A percentile compares a stretch with the other conserved stretches of the same genome.
phyloP scores from a whole-genome alignment of 2,113 vertebrate genomes.

The Loxodonta africana region DNA sequence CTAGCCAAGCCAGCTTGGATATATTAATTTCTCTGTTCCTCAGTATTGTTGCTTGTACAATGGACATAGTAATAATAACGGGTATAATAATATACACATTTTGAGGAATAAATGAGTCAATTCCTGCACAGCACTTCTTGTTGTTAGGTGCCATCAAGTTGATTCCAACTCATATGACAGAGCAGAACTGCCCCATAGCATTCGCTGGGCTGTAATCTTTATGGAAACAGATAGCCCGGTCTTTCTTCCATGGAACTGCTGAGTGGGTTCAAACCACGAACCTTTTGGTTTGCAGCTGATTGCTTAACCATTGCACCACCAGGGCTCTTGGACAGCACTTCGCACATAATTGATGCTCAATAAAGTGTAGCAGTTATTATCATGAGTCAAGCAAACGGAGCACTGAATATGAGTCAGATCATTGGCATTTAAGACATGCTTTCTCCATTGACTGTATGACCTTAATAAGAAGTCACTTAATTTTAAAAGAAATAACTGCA shows the following conservation, averaged over 20 bases:
- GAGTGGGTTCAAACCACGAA: neutral
- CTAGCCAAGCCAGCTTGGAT: neutral
- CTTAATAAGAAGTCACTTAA: neutral
- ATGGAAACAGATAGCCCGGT: neutral
- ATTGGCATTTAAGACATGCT: neutral
- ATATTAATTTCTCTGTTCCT: slow-evolving; percentile 1
- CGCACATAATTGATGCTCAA: neutral
- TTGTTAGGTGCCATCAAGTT: neutral
- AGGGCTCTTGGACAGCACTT: neutral
- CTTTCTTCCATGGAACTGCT: neutral
- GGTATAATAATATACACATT: neutral
- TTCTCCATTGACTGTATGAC: neutral
- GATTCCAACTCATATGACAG: neutral
- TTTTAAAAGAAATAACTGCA: slow-evolving; percentile 10
- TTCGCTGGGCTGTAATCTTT: neutral
- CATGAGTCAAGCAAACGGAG: neutral
- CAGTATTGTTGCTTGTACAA: neutral
- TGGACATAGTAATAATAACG: neutral
- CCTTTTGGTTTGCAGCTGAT: too few species aligned
- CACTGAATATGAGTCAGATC: neutral
- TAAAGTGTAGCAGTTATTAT: neutral
- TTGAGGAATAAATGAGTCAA: neutral
- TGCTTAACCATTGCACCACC: too few species aligned
- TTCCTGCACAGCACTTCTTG: neutral
- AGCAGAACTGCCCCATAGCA: neutral